Evolutionary conservation across 2,888 invertebrate genomes (phyloP).

Genomic region (Drosophila mimica): DNA sequence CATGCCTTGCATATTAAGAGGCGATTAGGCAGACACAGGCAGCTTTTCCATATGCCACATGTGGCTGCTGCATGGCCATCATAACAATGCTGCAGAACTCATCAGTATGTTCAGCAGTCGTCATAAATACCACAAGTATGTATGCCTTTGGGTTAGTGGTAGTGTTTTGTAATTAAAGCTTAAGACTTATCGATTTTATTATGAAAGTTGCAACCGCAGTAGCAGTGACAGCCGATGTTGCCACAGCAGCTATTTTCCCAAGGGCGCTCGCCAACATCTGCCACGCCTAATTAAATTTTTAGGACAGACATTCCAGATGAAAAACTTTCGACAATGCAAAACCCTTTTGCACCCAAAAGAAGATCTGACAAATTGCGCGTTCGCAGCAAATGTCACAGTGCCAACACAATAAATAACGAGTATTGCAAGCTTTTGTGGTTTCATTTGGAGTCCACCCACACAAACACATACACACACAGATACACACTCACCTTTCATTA

Average conservation of each 20-base stretch:
- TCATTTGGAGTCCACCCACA: slow-evolving; percentile 2
- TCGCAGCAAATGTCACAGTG: slow-evolving; percentile 58
- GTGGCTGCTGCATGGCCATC: slow-evolving; percentile 50
- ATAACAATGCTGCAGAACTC: slow-evolving; percentile 55
- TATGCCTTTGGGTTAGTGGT: background rate
- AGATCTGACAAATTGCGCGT: slow-evolving; percentile 43
- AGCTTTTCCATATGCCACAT: slow-evolving; percentile 31
- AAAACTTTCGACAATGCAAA: slow-evolving; percentile 11
- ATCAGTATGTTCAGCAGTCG: slow-evolving; percentile 63
- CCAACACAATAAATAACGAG: slow-evolving; percentile 60
- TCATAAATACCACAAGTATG: slow-evolving; percentile 59
- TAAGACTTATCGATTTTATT: slow-evolving; percentile 72
- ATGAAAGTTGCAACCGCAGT: slow-evolving; percentile 43
- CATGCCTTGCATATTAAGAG: slow-evolving; percentile 77
- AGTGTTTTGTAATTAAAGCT: slow-evolving; percentile 64
- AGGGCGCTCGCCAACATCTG: slow-evolving; percentile 33
- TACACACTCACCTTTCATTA: slow-evolving; percentile 45
- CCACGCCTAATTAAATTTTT: slow-evolving; percentile 63
- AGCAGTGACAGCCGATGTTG: background rate
- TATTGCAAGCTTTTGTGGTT: slow-evolving; percentile 32
- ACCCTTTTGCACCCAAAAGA: slow-evolving; percentile 3
- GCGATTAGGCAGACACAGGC: slow-evolving; percentile 59
- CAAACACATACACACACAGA: background rate
- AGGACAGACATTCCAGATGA: slow-evolving; percentile 8
- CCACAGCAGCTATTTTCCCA: slow-evolving; percentile 13